Percentiles rank a stretch among this genome's conserved stretches.
Conservation (phyloP, 1,140 invertebrate species). For the Batillaria attramentaria region DNA sequence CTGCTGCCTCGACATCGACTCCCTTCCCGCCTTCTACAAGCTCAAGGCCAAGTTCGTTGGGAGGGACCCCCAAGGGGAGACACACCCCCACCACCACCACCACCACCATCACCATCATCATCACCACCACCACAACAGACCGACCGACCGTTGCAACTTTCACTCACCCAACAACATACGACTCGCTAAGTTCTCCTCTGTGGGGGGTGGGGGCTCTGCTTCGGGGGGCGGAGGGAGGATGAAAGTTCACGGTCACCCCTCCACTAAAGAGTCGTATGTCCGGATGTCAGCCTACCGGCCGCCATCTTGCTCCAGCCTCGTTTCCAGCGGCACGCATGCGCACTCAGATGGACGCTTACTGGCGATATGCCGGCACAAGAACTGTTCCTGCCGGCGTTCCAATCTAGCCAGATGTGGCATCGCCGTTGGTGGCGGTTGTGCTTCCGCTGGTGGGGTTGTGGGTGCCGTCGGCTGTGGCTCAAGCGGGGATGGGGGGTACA, state of each 20-base stretch:
- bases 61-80: neutral
- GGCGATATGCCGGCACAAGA: slow-evolving; percentile 42
- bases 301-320: slow-evolving; percentile 3
- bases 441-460: neutral
- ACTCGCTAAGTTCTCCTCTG: slow-evolving; percentile 32
- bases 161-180: slow-evolving; percentile 30
- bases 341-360: slow-evolving; percentile 50
- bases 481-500: neutral
- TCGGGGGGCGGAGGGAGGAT: neutral
- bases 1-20: slow-evolving; percentile 41
- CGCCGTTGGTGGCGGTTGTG: too few species aligned
- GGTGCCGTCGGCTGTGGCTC: neutral
- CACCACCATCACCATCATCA: slow-evolving; percentile 18
- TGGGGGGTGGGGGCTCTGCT: neutral
- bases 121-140: slow-evolving; percentile 3
- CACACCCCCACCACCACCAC: neutral
- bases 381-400: slow-evolving; percentile 38
- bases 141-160: neutral
- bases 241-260: slow-evolving; percentile 34
- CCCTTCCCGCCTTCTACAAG: slow-evolving; percentile 45
- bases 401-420: neutral
- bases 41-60: slow-evolving; percentile 44
- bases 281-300: slow-evolving; percentile 24
- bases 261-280: slow-evolving; percentile 42
- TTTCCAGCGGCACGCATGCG: slow-evolving; percentile 40